A percentile compares a stretch with the other conserved stretches of the same genome.
These are phyloP conservation scores for Dusona sp. DNA, from an alignment of 2,888 invertebrate genomes.

Conservation along the genomic window DNA sequence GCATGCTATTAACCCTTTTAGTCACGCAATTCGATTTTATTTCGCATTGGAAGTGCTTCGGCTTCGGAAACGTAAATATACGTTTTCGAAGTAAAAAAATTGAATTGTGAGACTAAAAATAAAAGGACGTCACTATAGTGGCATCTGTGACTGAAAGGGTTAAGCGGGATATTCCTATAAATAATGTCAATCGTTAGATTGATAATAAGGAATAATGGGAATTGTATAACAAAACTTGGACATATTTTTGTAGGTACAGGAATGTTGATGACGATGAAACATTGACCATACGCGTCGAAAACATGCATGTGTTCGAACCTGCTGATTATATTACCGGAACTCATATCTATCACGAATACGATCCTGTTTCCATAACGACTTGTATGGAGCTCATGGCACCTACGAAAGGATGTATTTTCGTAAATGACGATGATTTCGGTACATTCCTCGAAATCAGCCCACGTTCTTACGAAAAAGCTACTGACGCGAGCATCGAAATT, in stretches of 20 bases:
- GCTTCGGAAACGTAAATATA: too few species aligned
- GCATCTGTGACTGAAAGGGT: too few species aligned
- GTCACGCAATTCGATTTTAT: too few species aligned
- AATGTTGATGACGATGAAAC: neutral
- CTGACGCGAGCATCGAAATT: constrained; percentile 88
- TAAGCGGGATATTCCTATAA: neutral
- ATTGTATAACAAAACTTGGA: neutral
- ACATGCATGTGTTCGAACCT: constrained; percentile 93
- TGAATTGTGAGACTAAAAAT: too few species aligned
- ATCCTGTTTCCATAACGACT: constrained; percentile 88
- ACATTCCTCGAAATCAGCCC: constrained; percentile 89
- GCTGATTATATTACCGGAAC: constrained; percentile 92
- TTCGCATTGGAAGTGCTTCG: too few species aligned
- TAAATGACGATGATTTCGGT: constrained; percentile 85
- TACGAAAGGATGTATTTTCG: constrained; percentile 89
- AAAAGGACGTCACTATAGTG: too few species aligned
- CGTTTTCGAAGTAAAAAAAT: too few species aligned
- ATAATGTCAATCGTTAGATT: neutral
- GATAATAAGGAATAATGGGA: neutral
- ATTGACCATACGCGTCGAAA: neutral
- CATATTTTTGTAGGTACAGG: neutral
- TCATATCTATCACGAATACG: constrained; percentile 90
- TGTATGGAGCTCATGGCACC: constrained; percentile 88
- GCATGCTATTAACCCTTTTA: too few species aligned
- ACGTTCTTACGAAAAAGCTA: constrained; percentile 86